Percentiles rank a stretch among this genome's conserved stretches.
Conservation (phyloP, 2,113 vertebrate genomes). For the Eretmochelys imbricata region DNA sequence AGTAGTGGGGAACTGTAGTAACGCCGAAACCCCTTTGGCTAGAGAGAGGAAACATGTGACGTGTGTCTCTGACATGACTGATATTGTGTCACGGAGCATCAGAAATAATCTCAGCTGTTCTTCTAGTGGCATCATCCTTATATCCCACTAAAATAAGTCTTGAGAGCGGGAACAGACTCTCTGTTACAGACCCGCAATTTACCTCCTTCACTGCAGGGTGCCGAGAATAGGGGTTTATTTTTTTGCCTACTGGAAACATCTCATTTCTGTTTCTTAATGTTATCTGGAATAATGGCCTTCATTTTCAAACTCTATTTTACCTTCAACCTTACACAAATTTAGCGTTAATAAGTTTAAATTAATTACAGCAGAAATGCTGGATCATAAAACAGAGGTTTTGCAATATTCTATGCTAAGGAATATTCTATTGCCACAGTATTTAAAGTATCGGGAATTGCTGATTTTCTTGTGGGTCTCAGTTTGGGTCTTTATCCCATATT, state of each 20-base stretch:
- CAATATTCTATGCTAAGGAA: neutral
- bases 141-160: neutral
- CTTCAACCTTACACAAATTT: neutral
- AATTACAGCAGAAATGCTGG: neutral
- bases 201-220: neutral
- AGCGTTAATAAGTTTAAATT: neutral
- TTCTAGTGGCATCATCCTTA: neutral
- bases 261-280: neutral
- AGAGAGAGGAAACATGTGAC: constrained; percentile 53
- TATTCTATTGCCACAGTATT: neutral
- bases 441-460: neutral
- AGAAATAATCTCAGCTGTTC: neutral
- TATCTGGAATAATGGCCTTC: neutral
- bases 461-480: neutral
- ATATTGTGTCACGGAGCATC: neutral
- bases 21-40: constrained; percentile 98
- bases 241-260: neutral
- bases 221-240: neutral
- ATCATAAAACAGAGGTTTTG: neutral
- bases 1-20: constrained; percentile 98
- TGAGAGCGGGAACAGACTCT: neutral
- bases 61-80: neutral
- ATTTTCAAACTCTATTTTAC: neutral
- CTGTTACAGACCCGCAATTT: neutral
- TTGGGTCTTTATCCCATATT: neutral